These are phyloP conservation scores for Pogonophryne albipinna DNA, from an alignment of 2,797 vertebrate species.

Conservation along the genomic window DNA sequence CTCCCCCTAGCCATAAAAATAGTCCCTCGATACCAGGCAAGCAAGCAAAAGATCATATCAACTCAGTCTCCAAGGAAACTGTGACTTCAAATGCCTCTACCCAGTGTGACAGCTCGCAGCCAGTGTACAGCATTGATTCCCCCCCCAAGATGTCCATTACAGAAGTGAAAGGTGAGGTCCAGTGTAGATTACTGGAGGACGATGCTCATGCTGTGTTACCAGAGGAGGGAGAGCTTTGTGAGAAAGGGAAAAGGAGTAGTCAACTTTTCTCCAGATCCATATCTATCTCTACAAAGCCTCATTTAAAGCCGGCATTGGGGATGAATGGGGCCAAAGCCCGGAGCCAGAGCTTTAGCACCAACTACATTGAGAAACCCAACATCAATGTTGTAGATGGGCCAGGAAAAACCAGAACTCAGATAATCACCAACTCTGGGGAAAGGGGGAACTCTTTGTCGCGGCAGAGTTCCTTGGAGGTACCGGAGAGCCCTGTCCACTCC, in stretches of 20 bases:
- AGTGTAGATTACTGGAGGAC: constrained; percentile 60
- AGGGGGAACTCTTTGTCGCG: constrained; percentile 90
- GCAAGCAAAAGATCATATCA: constrained; percentile 93
- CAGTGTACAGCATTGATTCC: constrained; percentile 51
- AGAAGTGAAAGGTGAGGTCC: constrained; percentile 68
- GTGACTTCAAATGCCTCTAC: constrained; percentile 74
- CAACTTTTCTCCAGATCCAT: constrained; percentile 87
- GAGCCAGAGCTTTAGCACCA: constrained; percentile 92
- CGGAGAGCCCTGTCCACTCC: constrained; percentile 73
- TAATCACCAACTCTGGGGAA: constrained; percentile 93
- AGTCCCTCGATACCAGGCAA: constrained; percentile 88
- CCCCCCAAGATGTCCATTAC: constrained; percentile 53
- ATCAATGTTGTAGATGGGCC: constrained; percentile 80
- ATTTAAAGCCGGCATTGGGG: constrained; percentile 92
- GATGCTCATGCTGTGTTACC: constrained; percentile 53
- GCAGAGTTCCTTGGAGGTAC: constrained; percentile 85
- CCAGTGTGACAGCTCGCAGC: constrained; percentile 71
- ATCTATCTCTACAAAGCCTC: constrained; percentile 88
- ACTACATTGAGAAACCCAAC: constrained; percentile 87
- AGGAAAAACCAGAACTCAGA: constrained; percentile 90
- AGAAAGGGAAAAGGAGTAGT: constrained; percentile 82
- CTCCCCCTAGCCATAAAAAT: constrained; percentile 87
- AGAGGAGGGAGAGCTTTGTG: constrained; percentile 60
- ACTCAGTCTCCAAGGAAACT: constrained; percentile 88
- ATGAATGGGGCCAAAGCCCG: constrained; percentile 96